Conservation (phyloP, 2,113 vertebrate species). For the Isurus oxyrinchus region DNA sequence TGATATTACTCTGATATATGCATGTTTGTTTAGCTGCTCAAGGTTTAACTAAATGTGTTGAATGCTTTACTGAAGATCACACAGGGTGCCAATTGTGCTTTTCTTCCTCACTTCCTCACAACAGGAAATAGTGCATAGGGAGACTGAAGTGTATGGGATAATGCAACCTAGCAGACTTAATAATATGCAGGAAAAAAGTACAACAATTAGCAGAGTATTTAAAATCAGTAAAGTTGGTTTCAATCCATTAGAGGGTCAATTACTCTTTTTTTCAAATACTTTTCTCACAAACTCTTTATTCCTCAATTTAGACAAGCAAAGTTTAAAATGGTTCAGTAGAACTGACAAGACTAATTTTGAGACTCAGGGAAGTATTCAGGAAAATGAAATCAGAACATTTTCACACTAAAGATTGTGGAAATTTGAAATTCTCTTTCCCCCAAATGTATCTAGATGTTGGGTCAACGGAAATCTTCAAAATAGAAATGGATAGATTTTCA, state of each 20-base stretch:
- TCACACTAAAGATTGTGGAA: background rate
- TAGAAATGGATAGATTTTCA: background rate
- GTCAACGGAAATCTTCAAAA: background rate
- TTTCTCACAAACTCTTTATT: background rate
- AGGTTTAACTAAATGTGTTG: no score
- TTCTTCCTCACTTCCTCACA: background rate
- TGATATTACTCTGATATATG: no score
- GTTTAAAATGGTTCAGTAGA: background rate
- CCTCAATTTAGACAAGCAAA: background rate
- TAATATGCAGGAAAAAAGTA: background rate
- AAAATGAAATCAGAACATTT: background rate
- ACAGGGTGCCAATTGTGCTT: no score
- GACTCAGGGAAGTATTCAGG: background rate
- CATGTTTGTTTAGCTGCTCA: no score
- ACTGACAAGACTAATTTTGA: background rate
- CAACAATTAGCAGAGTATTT: background rate
- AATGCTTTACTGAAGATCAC: no score
- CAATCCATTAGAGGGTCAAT: background rate
- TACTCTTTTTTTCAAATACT: no score
- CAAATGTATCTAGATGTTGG: background rate
- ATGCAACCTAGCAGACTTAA: background rate
- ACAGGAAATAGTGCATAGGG: background rate
- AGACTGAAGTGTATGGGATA: background rate
- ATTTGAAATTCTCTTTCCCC: background rate
- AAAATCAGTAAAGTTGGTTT: background rate